Evolutionary conservation across 2,113 vertebrate genomes (phyloP).

Genomic region (Labeo catla): DNA sequence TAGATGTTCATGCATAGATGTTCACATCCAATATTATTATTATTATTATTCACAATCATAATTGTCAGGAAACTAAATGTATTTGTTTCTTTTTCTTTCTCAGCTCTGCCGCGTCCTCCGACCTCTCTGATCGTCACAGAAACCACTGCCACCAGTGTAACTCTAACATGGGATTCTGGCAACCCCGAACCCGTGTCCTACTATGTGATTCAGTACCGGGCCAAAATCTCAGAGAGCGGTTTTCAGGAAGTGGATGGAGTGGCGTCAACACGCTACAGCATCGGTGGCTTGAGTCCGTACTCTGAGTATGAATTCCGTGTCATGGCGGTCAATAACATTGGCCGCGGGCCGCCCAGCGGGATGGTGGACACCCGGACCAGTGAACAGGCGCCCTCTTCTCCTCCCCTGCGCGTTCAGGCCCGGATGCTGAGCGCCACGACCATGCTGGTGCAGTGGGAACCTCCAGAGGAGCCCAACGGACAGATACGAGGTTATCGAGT

Average conservation of each 20-base stretch:
- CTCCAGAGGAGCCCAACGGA: slow-evolving; percentile 93
- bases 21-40: neutral
- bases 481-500: slow-evolving; percentile 90
- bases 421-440: slow-evolving; percentile 93
- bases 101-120: slow-evolving; percentile 92
- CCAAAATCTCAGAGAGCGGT: slow-evolving; percentile 80
- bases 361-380: slow-evolving; percentile 87
- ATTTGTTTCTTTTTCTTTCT: neutral
- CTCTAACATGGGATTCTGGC: slow-evolving; percentile 95
- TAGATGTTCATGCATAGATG: neutral
- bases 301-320: slow-evolving; percentile 92
- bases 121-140: slow-evolving; percentile 90
- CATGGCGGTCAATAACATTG: slow-evolving; percentile 94
- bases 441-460: slow-evolving; percentile 95
- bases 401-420: slow-evolving; percentile 88
- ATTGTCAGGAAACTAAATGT: neutral
- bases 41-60: neutral
- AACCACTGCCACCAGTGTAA: slow-evolving; percentile 97
- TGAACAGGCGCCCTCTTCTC: slow-evolving; percentile 93
- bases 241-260: slow-evolving; percentile 97
- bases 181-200: slow-evolving; percentile 92
- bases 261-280: slow-evolving; percentile 97
- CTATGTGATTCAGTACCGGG: slow-evolving; percentile 93
- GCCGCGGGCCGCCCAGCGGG: slow-evolving; percentile 87
- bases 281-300: slow-evolving; percentile 94